Evolutionary conservation across 2,113 vertebrate species (phyloP), one percentile per base, ranked within the genome.

Genomic region (Raja brachyura): DNA sequence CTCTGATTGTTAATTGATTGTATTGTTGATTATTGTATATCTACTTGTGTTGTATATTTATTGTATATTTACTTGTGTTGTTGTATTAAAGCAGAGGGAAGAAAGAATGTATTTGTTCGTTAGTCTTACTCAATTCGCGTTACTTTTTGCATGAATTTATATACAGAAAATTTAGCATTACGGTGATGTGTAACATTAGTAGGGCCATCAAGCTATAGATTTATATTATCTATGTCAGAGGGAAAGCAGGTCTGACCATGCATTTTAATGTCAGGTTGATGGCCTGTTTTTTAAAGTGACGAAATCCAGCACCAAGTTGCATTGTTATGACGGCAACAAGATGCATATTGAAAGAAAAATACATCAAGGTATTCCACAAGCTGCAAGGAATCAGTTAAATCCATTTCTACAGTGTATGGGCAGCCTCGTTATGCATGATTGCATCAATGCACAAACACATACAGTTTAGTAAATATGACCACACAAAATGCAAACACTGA

Each of bases 401-500:
- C 31, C 48, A 22, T 54, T 92, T 33, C 59, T 61, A 2, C 56
- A 88, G 59, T 56, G 63, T 66, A 88, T 88, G 59, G 83, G 59
- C 83, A 88, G 83, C 31, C 83, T 88, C 31, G 59, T 9, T 31
- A 66, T 33, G 83, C 59, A 63, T 73, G 90, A 92, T 48, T 54
- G 90, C 63, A 92, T 73, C 39, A 22, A 92, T 73, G 90, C 68
- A 74, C 66, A 92, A 70, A 92, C 68, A 90, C n/a, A 68, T 20
- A 92, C 18, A 73, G 68, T 54, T 16, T 31, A 31, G 14, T 31
- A 88, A 88, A 88, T 88, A 88, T 63, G 83, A 63, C 28, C 14
- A 63, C 14, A 88, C n/a, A 63, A 92, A 90, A 48, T 90, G 88
- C 88, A 90, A 90, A 90, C 66, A 90, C 63, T 70, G n/a, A 48